A percentile compares a stretch with the other conserved stretches of the same genome.
These are phyloP conservation scores for Scatophagus argus DNA, from an alignment of 2,113 vertebrate species.

Conservation along the genomic window DNA sequence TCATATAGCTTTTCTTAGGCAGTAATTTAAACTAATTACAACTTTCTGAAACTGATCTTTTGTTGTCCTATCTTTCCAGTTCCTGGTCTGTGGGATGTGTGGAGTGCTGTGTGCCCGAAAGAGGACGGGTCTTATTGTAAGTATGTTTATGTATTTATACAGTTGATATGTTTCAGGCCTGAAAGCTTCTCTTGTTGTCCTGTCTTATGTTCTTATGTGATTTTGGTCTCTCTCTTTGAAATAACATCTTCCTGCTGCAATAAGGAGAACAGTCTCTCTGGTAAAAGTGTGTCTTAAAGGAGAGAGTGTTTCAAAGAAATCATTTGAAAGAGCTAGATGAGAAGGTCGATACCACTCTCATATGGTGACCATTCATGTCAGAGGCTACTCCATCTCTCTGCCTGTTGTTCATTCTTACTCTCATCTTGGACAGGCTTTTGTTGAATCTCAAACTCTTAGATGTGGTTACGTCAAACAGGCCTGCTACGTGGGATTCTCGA, in stretches of 20 bases:
- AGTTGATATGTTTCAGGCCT: neutral
- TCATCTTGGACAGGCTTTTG: neutral
- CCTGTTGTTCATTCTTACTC: neutral
- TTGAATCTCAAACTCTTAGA: no score
- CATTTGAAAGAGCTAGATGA: neutral
- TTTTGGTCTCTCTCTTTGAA: neutral
- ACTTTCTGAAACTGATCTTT: conserved; percentile 10
- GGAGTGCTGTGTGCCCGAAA: conserved; percentile 97
- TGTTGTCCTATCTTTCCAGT: conserved; percentile 83
- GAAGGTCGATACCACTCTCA: neutral
- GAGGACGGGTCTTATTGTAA: conserved; percentile 97
- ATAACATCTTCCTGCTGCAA: neutral
- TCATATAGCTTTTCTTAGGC: neutral
- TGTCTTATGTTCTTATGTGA: neutral
- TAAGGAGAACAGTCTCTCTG: neutral
- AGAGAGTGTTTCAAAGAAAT: neutral
- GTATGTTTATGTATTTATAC: conserved; percentile 74
- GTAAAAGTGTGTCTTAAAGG: neutral
- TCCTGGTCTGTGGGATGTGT: conserved; percentile 96
- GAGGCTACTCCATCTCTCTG: neutral
- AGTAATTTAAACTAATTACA: conserved; percentile 1
- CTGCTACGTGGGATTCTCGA: no score
- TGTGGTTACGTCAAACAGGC: neutral
- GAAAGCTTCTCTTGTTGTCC: neutral
- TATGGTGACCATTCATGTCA: no score